Evolutionary conservation across 2,797 vertebrate species (phyloP), one percentile per base, ranked within the genome.

Genomic region (Alauda arvensis): DNA sequence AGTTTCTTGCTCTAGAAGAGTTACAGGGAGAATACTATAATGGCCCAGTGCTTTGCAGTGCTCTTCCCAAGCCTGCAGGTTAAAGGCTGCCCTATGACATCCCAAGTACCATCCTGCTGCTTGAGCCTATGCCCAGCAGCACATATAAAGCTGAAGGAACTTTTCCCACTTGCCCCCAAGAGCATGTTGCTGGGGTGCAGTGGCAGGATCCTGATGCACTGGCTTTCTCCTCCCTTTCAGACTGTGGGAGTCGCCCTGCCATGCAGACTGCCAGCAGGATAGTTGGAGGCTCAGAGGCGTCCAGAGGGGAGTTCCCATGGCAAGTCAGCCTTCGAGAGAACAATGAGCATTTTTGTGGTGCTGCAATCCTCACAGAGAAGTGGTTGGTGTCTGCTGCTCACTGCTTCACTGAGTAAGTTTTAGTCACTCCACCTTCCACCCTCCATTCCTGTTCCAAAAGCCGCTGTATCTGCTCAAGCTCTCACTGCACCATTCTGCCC

Each of bases 381-480:
- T 99, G 99, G 99, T 96, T 99, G 61, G 98, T 99, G 94, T 99
- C 98, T 4, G 99, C 99, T 0, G 99, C 99, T 23, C 99, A 99
- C 94, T 99, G 99, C 96, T 99, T 99, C 67, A 98, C 98, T 10
- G 97, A 97, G 99, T 99, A 95, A 93, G 97, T 53, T 60, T 59
- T 5, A 9, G 14, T 40, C 34, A 18, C 0, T 0, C 29, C 8
- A 42, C 20, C 23, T 33, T 46, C 11, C 7, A 33, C 31, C 26
- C 24, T 7, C 9, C 1, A 7, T 43, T 23, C 17, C 7, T 0
- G 4, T 51, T 39, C 83, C 75, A 37, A 66, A 31, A 28, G 12
- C 59, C 68, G 62, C 34, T 0, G 0, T 7, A n/a, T 14, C 37
- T 43, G 67, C 55, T 46, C 53, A 14, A 29, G 40, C 24, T 62